Evolutionary conservation across 2,113 vertebrate species (phyloP).

Genomic region (Syrrhaptes paradoxus): DNA sequence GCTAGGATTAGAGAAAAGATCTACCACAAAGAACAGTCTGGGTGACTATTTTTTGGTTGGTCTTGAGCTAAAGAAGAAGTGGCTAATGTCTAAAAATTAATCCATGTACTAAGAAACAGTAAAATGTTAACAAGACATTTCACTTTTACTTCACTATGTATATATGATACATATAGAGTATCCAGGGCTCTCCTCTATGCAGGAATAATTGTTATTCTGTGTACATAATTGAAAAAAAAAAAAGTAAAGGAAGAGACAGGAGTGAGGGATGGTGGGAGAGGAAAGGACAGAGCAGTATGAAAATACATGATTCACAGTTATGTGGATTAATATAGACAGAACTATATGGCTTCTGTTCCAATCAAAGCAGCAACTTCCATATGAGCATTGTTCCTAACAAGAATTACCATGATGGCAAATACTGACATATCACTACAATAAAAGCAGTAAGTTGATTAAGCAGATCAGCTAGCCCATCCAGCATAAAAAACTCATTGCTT

Average conservation of each 20-base stretch:
- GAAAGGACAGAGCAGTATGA: not conserved
- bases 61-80: not conserved
- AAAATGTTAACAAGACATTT: not conserved
- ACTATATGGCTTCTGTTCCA: not conserved
- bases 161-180: not conserved
- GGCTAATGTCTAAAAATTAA: not conserved
- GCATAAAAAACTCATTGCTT: not conserved
- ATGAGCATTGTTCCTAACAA: not conserved
- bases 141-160: not conserved
- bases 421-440: not conserved
- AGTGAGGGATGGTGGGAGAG: rapidly evolving
- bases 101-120: not conserved
- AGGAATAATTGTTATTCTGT: not conserved
- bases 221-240: rapidly evolving
- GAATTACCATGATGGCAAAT: not conserved
- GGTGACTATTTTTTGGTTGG: not conserved
- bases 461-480: not conserved
- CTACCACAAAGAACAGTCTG: not conserved
- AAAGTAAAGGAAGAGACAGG: not conserved
- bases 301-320: not conserved
- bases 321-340: not conserved
- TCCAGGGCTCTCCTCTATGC: not conserved
- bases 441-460: not conserved
- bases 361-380: not conserved
- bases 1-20: not conserved